Conservation (phyloP, 2,113 vertebrate species). For the Paratilapia polleni region DNA sequence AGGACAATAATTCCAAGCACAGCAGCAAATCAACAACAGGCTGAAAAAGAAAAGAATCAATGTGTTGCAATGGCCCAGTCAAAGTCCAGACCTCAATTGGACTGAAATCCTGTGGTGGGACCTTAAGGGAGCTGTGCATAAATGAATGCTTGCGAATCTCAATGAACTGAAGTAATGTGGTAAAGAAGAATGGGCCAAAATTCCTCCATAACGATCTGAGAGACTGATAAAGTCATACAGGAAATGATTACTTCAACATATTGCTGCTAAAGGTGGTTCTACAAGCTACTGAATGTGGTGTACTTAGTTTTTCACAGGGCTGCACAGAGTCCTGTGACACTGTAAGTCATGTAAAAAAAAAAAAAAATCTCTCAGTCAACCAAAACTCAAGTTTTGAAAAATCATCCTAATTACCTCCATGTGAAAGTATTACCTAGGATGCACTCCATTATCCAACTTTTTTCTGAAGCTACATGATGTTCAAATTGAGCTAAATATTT, state of each 20-base stretch:
- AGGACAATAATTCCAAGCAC: neutral
- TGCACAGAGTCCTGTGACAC: neutral
- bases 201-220: no score
- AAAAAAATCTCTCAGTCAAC: no score
- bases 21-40: neutral
- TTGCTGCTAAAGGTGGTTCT: neutral
- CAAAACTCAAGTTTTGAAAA: neutral
- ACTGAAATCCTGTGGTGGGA: neutral
- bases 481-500: neutral
- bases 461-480: neutral
- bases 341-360: neutral
- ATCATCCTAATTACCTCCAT: no score
- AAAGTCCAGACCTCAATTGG: neutral
- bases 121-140: neutral
- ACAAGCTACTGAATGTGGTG: neutral
- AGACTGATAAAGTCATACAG: no score
- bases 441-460: neutral
- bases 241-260: no score
- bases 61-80: neutral
- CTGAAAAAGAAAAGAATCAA: neutral
- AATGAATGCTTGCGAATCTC: neutral
- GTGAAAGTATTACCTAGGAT: neutral
- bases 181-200: neutral
- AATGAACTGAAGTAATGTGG: neutral
- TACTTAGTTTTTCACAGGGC: constrained; percentile 1